Conservation (phyloP, 1,140 invertebrate species). For the Ectropis grisescens region DNA sequence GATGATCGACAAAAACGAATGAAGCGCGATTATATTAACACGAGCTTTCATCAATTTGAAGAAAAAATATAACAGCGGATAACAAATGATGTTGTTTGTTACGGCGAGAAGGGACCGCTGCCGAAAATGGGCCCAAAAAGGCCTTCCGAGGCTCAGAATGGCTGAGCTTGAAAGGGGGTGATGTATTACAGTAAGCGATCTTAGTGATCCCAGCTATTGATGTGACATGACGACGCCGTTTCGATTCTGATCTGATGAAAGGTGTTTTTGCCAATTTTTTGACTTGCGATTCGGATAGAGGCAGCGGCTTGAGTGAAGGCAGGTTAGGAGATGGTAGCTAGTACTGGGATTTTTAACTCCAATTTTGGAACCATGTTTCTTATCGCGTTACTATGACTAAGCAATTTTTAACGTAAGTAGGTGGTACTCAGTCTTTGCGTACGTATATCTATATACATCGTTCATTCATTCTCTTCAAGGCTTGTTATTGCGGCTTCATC, state of each 20-base stretch:
- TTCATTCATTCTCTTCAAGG: too few relatives aligned
- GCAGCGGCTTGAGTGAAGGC: too few relatives aligned
- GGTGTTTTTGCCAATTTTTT: not conserved
- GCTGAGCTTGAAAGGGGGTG: too few relatives aligned
- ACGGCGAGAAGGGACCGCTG: slow-evolving; percentile 17
- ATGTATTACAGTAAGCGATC: slow-evolving; percentile 19
- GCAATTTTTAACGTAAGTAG: too few relatives aligned
- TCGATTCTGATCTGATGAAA: slow-evolving; percentile 1
- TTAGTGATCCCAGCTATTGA: slow-evolving; percentile 24
- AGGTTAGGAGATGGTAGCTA: too few relatives aligned
- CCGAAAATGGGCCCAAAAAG: slow-evolving; percentile 25
- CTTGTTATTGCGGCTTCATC: too few relatives aligned
- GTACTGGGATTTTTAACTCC: too few relatives aligned
- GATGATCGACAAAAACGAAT: slow-evolving; percentile 67
- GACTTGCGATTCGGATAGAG: too few relatives aligned
- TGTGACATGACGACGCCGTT: slow-evolving; percentile 28
- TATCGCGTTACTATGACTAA: too few relatives aligned
- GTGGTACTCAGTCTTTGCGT: too few relatives aligned
- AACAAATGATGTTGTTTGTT: slow-evolving; percentile 67
- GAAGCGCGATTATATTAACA: slow-evolving; percentile 68
- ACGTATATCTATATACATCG: too few relatives aligned
- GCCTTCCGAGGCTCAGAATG: not conserved
- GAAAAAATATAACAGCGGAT: slow-evolving; percentile 44
- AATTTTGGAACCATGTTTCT: too few relatives aligned
- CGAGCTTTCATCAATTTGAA: slow-evolving; percentile 49